These are phyloP conservation scores for Melanocharis versteri DNA, from an alignment of 2,113 vertebrate genomes.

Conservation along the genomic window DNA sequence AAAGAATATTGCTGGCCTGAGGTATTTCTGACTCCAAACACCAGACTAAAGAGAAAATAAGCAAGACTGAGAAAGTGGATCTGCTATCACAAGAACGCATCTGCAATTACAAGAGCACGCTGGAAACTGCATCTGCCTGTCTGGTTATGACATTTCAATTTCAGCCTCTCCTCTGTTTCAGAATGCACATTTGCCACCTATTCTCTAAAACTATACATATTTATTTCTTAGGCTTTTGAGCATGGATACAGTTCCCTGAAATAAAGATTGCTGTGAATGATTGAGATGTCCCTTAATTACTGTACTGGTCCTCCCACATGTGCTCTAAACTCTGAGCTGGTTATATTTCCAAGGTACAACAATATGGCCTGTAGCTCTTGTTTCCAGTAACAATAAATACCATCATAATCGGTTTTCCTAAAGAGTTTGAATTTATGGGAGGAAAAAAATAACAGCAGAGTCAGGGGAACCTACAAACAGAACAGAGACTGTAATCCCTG, in stretches of 20 bases:
- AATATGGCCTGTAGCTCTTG: neutral
- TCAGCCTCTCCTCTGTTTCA: neutral
- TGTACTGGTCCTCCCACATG: neutral
- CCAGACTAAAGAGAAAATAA: neutral
- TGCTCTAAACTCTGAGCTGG: neutral
- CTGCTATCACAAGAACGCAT: neutral
- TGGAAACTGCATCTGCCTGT: slow-evolving; percentile 12
- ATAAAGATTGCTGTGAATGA: neutral
- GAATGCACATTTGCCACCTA: neutral
- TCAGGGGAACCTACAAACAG: neutral
- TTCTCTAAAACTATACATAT: neutral
- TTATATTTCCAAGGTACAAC: slow-evolving; percentile 8
- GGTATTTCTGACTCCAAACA: neutral
- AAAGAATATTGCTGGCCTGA: neutral
- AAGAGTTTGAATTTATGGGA: neutral
- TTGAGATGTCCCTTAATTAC: neutral
- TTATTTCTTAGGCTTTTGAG: neutral
- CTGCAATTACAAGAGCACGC: neutral
- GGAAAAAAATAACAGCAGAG: neutral
- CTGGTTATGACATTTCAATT: slow-evolving; percentile 24
- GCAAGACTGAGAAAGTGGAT: neutral
- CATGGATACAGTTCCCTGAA: neutral
- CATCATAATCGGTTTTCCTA: neutral
- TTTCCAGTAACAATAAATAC: neutral
- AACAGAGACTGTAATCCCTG: neutral